Evolutionary conservation across 1,140 invertebrate genomes (phyloP), one percentile per base, ranked within the genome.

Genomic region (Dendroctonus ponderosae): DNA sequence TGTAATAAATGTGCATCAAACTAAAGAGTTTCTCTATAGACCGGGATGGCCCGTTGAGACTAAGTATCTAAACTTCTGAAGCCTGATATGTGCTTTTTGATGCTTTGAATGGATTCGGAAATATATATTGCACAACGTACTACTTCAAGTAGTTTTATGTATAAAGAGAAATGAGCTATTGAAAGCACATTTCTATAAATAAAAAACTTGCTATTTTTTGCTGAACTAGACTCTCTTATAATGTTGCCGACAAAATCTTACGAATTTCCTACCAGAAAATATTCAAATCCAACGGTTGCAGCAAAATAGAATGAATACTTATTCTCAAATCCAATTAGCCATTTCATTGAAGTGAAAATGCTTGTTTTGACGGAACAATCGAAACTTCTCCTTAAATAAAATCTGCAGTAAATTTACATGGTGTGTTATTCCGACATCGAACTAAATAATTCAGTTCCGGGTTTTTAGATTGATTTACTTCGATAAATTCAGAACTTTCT

Each of bases 361-460:
- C 12, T 46, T 46, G 26, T 26, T 26, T 26, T 26, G 26, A 26
- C 1, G 26, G 26, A 1, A 26, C 26, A 26, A 26, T 26, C 26
- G 11, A 41, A 56, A 56, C 53, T 56, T 56, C 41, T 26, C 26
- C 53, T 41, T 11, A 38, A 56, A 56, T 26, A 41, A 37, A 56
- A 56, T 56, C 44, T 40, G 58, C 58, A 61, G 50, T 61, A 61
- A 61, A 61, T 49, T 58, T 61, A 61, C 46, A 61, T 61, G 58
- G 44, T 38, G 37, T 39, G 58, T 61, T 61, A 61, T 61, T 61
- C 49, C 44, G 14, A 26, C 46, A 48, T 61, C 50, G 48, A 61
- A 61, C 14, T 61, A 50, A 61, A 50, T 61, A 49, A 61, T 48
- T 48, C 41, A 61, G 58, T 61, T 61, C 40, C 58, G n/a, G 14